Base-by-base conservation (phyloP, 2,113 vertebrate species). In the Xerus inauris region DNA sequence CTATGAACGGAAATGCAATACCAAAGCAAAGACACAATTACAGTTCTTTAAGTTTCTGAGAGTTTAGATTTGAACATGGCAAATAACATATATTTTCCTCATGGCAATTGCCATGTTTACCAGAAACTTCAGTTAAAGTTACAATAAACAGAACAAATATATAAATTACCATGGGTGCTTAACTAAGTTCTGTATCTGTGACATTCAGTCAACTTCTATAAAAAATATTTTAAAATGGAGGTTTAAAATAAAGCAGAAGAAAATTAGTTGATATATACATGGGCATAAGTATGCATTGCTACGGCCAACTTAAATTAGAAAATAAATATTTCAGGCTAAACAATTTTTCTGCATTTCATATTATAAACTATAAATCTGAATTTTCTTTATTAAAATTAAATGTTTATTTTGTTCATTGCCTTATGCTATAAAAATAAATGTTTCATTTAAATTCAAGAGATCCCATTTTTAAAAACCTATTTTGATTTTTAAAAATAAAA, bases 21-120 rank as follows among this genome's bases (percentile, higher is more conserved):
- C 28, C 73, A 96, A 95, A 95, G 38, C 87, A 91, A 94, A 97
- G 54, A 81, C 45, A 89, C 45, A 94, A 96, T 84, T 87, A 95
- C 6, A 69, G 42, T 75, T 76, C 81, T 87, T 88, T n/a, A 94
- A 71, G 38, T 92, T 94, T 26, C 59, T 20, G 24, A 88, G 62
- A 91, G 77, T 91, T 96, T 86, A 95, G 91, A 93, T 80, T 92
- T 80, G 32, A 94, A 86, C 32, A 95, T 45, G 20, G 38, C 42
- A 91, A 91, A 38, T 83, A 91, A 67, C 16, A 91, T 80, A n/a
- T 75, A 80, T 94, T 95, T 95, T 97, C 54, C 72, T 92, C 79
- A 82, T 64, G 71, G 95, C 17, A 94, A 93, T 0, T 67, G 6
- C 47, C 57, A 89, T 89, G 28, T 91, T 97, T 96, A 89, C 13